Conservation (phyloP, 2,888 invertebrate species). For the Zootermopsis nevadensis region DNA sequence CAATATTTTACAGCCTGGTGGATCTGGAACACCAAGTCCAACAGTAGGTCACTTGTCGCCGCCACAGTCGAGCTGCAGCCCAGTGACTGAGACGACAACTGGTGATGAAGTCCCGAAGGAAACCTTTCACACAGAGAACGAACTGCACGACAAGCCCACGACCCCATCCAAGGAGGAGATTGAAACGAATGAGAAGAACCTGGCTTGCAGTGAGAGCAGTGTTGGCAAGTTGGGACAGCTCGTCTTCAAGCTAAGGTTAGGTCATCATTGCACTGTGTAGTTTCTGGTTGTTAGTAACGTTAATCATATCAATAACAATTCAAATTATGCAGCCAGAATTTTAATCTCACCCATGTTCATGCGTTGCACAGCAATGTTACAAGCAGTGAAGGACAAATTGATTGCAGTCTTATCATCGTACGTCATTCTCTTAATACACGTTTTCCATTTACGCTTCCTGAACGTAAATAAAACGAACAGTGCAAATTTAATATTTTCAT, state of each 20-base stretch:
- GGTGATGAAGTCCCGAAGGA: constrained; percentile 48
- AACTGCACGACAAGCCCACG: constrained; percentile 57
- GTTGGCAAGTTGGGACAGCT: constrained; percentile 84
- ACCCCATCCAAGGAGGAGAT: constrained; percentile 68
- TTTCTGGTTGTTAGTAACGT: too few species aligned
- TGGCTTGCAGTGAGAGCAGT: constrained; percentile 64
- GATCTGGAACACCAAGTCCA: constrained; percentile 62
- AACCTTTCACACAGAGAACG: constrained; percentile 55
- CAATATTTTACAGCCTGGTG: constrained; percentile 41
- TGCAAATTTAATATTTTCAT: too few species aligned
- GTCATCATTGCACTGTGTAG: constrained; percentile 47
- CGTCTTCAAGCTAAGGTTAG: constrained; percentile 85
- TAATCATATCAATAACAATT: too few species aligned
- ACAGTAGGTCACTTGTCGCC: constrained; percentile 61
- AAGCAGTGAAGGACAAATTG: too few species aligned
- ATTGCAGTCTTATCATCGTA: too few species aligned
- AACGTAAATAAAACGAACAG: too few species aligned
- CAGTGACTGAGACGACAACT: constrained; percentile 57
- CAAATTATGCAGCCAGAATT: too few species aligned
- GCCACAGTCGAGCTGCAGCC: constrained; percentile 57
- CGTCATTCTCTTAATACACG: too few species aligned
- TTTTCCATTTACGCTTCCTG: too few species aligned
- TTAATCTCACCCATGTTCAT: too few species aligned
- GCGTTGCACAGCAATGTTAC: too few species aligned
- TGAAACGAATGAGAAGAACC: constrained; percentile 70